Base-by-base conservation (phyloP, 2,888 invertebrate genomes). In the Sphaeridia pumilis region DNA sequence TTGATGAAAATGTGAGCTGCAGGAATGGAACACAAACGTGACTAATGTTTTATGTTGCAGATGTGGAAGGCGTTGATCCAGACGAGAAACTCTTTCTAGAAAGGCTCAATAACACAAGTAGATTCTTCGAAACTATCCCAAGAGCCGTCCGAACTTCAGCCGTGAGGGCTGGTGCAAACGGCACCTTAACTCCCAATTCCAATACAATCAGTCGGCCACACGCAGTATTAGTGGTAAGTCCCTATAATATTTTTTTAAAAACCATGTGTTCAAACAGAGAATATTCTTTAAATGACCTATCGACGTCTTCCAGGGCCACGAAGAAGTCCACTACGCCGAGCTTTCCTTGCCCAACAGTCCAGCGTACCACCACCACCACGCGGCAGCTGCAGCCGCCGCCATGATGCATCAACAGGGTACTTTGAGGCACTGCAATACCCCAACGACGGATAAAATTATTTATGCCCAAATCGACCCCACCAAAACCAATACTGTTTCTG, bases 271-370 rank as follows among this genome's bases (percentile, higher is more conserved):
- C 14, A 12, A 34, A 34, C 12, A 34, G 10, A 12, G 12, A 34
- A 10, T 34, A 14, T 14, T 34, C 12, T 10, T 10, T 14, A 34
- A 34, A 12, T 14, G 34, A 34, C 34, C 14, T 14, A 46, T 12
- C 12, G n/a, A 7, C 49, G 14, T 14, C 10, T 54, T 45, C 7
- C 42, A 63, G 63, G 63, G 57, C 22, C 59, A 68, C 60, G 74
- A 74, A 58, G 76, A 76, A 68, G 73, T 76, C 66, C 76, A 76
- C 44, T 76, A 76, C 68, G 76, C 76, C 52, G 76, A 76, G 69
- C 69, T 77, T 61, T 73, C 75, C 63, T 67, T 75, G 42, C 68
- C 70, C 45, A 68, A 68, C 54, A 67, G 66, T 51, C 67, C 67
- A 52, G 63, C 65, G 35, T 60, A 60, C 48, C 60, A 60, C 51